Evolutionary conservation across 2,797 vertebrate species (phyloP), one percentile per base, ranked within the genome.

Genomic region (Spatula versicolor): DNA sequence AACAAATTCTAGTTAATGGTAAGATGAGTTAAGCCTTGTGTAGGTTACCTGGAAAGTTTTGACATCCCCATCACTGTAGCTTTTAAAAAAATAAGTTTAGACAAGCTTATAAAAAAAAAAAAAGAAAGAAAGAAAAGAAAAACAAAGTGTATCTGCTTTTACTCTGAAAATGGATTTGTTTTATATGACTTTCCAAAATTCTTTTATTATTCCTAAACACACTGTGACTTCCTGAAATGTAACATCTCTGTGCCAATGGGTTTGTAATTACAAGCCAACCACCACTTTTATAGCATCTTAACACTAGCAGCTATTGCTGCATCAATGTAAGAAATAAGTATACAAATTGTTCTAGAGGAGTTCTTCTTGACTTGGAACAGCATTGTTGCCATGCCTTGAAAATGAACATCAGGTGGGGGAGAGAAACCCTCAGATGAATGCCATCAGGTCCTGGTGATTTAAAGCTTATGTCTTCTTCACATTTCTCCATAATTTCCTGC

Each of bases 51-150:
- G 41, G 35, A 12, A 77, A 56, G 41, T 72, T 91, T 64, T 66
- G 67, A 33, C 41, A 31, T 33, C 41, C 87, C 21, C 19, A 20
- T 84, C 23, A 19, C 43, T 48, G 30, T n/a, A 67, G 10, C 19
- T 35, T 89, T 86, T 31, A 62, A 77, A 93, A 79, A 93, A 79
- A 80, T 88, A 39, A 68, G 43, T 41, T 79, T 56, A 84, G 86
- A 54, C 33, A 87, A 82, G 56, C 17, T 20, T 50, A 12, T 5
- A 13, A 21, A 2, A 2, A 23, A 15, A 33, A 20, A 52, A 31
- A 5, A 20, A 41, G 2, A 6, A 19, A 2, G 9, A 14, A 17
- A 43, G 7, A 18, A 45, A 45, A 45, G 43, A 45, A 41, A 3
- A 6, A 22, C 8, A 35, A 35, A 12, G 2, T 30, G 6, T 66